Evolutionary conservation across 1,140 invertebrate species (phyloP), one percentile per base, ranked within the genome.

Genomic region (Polypedilum vanderplanki): DNA sequence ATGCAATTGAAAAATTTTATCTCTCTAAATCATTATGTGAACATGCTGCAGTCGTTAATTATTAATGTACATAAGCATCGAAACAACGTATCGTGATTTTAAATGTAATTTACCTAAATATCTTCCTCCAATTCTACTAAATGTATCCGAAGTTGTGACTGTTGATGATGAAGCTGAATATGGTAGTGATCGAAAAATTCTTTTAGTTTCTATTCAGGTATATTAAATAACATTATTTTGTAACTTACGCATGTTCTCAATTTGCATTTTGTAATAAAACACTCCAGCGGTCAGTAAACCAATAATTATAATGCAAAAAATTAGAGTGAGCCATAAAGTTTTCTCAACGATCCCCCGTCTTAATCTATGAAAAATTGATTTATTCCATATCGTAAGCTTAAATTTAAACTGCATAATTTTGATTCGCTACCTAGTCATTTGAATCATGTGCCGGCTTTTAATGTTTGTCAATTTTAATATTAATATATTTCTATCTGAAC

Each of bases 101-200:
- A 15, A 15, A 57, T 57, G 46, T 17, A 57, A 70, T 70, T 70
- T 70, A 70, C 65, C 65, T 70, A 70, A 70, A 70, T 70, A 70
- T 70, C 65, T 70, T 10, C 15, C 65, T 10, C 65, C 65, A 10
- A 70, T 70, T 70, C 9, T 70, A 10, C 65, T 70, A 18, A 70
- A 70, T 20, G 65, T 70, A 4, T 70, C 65, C 8, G 46, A 57
- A 22, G 15, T 22, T 70, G 65, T 7, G 15, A 18, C 17, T 70
- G 65, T 57, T n/a, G n/a, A 57, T 57, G 46, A 12, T n/a, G 12
- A 57, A 57, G 12, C n/a, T n/a, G 15, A 57, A 57, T 15, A n/a
- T 57, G 24, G 5, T 5, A 33, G 5, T 33, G 5, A 33, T 1
- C 5, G 5, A 33, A 33, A 33, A 33, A 33, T 33, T 33, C 24